A percentile compares a stretch with the other conserved stretches of the same genome.
These are phyloP conservation scores for Drosophila nr. perissopoda DNA, from an alignment of 2,888 invertebrate species.

Conservation along the genomic window DNA sequence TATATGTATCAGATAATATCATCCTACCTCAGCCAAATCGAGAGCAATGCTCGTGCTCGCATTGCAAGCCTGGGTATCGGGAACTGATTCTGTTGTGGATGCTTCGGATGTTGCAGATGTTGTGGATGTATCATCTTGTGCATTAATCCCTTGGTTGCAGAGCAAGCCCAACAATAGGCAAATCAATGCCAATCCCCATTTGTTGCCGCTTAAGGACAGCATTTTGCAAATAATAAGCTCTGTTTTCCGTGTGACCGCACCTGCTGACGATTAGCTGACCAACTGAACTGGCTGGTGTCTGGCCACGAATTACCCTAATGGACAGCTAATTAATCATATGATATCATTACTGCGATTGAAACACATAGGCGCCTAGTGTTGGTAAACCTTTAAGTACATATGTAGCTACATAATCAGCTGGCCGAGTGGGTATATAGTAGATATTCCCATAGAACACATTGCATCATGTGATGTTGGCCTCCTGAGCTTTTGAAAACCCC, in stretches of 20 bases:
- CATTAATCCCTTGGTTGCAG: constrained; percentile 20
- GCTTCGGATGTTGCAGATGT: background rate
- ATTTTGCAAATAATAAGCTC: constrained; percentile 27
- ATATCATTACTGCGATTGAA: constrained; percentile 50
- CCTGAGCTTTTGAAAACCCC: constrained; percentile 24
- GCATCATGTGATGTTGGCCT: constrained; percentile 38
- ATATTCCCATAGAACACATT: background rate
- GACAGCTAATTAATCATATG: constrained; percentile 57
- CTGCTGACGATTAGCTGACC: constrained; percentile 14
- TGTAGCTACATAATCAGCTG: background rate
- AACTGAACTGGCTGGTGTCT: background rate
- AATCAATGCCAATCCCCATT: constrained; percentile 9
- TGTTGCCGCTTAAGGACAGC: constrained; percentile 23
- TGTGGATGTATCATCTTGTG: constrained; percentile 10
- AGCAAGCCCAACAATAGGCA: constrained; percentile 36
- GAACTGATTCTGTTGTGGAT: background rate
- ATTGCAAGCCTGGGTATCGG: constrained; percentile 25
- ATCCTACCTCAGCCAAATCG: constrained; percentile 45
- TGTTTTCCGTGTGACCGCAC: constrained; percentile 36
- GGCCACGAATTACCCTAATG: constrained; percentile 32
- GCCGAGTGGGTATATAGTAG: constrained; percentile 25
- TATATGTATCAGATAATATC: background rate
- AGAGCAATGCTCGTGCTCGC: constrained; percentile 41
- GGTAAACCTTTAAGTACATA: constrained; percentile 4
- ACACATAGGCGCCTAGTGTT: constrained; percentile 20